Percentiles rank a stretch among this genome's conserved stretches.
phyloP scores from a whole-genome alignment of 2,888 invertebrate genomes.

The Pristionchus arcanus region DNA sequence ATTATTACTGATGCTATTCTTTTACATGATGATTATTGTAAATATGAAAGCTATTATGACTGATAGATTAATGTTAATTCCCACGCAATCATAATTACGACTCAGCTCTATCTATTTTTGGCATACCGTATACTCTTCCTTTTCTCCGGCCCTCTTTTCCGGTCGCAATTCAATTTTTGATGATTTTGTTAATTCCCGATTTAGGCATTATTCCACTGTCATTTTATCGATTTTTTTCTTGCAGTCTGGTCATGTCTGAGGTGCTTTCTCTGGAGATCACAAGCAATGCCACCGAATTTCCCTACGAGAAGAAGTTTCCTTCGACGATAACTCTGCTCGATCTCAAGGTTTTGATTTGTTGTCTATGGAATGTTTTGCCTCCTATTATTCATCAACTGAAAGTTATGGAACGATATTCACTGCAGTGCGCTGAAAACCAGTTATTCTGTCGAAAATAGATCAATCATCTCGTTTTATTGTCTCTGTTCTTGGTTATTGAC shows the following conservation, averaged over 20 bases:
- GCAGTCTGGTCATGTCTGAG: slow-evolving; percentile 29
- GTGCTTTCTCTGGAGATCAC: slow-evolving; percentile 61
- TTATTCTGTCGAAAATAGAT: background rate
- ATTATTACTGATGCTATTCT: background rate
- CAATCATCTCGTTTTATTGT: background rate
- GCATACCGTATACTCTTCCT: slow-evolving; percentile 2
- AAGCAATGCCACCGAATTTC: slow-evolving; percentile 68
- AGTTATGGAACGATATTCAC: background rate
- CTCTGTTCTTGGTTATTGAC: background rate
- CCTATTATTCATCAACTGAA: background rate
- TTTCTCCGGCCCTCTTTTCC: background rate
- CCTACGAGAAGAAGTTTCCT: slow-evolving; percentile 68
- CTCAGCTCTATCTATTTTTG: background rate
- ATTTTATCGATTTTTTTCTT: background rate
- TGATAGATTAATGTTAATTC: background rate
- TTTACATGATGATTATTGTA: background rate
- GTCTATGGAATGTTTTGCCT: background rate
- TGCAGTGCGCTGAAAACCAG: background rate
- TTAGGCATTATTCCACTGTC: background rate
- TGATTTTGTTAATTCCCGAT: background rate
- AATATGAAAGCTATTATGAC: too few species aligned
- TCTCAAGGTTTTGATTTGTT: slow-evolving; percentile 60
- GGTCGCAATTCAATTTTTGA: background rate
- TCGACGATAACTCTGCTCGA: slow-evolving; percentile 60
- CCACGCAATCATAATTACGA: background rate